phyloP scores from a whole-genome alignment of 2,113 vertebrate species.

The Malurus alboscapulatus region DNA sequence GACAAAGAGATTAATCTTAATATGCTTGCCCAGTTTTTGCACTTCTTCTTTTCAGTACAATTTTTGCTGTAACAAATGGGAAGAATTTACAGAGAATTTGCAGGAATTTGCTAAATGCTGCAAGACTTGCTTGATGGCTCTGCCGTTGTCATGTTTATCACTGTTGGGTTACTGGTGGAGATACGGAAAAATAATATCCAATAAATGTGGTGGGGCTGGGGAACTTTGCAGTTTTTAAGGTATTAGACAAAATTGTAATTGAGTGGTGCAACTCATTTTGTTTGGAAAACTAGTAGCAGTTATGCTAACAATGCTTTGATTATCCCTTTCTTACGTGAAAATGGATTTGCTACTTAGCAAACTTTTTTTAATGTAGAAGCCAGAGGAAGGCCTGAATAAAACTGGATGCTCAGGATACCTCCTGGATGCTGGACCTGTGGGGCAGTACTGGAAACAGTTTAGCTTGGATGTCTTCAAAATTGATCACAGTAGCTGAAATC shows the following conservation, averaged over 20 bases:
- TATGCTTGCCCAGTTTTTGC: neutral
- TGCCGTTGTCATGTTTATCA: neutral
- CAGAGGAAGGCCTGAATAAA: neutral
- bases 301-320: neutral
- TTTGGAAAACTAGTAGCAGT: neutral
- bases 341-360: neutral
- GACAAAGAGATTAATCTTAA: neutral
- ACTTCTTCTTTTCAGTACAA: neutral
- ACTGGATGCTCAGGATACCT: neutral
- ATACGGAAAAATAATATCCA: neutral
- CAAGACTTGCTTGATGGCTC: neutral
- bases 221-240: neutral
- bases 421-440: neutral
- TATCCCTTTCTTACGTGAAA: neutral
- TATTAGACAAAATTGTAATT: neutral
- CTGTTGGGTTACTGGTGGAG: neutral
- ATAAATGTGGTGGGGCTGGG: neutral
- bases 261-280: neutral
- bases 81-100: neutral
- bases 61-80: accelerated
- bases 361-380: neutral
- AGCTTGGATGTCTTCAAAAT: neutral
- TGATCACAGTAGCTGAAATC: neutral
- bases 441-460: neutral
- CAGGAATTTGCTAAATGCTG: neutral